These are phyloP conservation scores for Kryptolebias marmoratus DNA, from an alignment of 2,113 vertebrate genomes.

Conservation along the genomic window DNA sequence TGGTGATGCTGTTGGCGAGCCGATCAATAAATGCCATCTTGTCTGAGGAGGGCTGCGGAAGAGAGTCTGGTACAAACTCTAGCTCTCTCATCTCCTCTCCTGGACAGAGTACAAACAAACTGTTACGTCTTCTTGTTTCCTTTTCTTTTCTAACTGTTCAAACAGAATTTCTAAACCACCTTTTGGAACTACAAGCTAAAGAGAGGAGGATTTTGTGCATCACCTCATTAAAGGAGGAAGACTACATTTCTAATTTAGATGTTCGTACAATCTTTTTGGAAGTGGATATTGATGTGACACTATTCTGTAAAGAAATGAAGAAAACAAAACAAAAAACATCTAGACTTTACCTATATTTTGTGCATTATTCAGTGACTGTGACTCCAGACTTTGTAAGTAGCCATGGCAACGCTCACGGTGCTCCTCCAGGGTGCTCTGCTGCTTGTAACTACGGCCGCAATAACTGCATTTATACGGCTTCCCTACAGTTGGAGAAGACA, in stretches of 20 bases:
- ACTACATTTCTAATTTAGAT: conserved; percentile 22
- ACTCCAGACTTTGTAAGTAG: conserved; percentile 91
- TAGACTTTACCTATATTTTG: conserved; percentile 74
- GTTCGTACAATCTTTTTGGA: conserved; percentile 6
- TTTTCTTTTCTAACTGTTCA: conserved; percentile 2
- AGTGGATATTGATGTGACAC: conserved; percentile 2
- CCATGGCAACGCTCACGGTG: conserved; percentile 95
- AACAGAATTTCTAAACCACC: conserved; percentile 24
- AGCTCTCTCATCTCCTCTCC: conserved; percentile 93
- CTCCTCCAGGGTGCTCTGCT: conserved; percentile 95
- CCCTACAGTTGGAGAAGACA: conserved; percentile 93
- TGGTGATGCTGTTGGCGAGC: conserved; percentile 93
- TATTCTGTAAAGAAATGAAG: not conserved
- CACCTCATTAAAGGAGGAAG: conserved; percentile 4
- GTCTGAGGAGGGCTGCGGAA: conserved; percentile 89
- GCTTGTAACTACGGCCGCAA: conserved; percentile 97
- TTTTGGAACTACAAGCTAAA: not conserved
- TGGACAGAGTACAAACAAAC: conserved; percentile 71
- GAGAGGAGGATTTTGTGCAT: not conserved
- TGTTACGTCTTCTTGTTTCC: conserved; percentile 38
- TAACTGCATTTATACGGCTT: conserved; percentile 98
- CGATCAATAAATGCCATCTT: conserved; percentile 94
- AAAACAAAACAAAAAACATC: not conserved
- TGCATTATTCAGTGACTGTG: conserved; percentile 82
- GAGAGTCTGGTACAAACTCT: conserved; percentile 90